Percentiles rank a stretch among this genome's conserved stretches.
Conservation (phyloP, 2,113 vertebrate genomes). For the Macaca nemestrina region DNA sequence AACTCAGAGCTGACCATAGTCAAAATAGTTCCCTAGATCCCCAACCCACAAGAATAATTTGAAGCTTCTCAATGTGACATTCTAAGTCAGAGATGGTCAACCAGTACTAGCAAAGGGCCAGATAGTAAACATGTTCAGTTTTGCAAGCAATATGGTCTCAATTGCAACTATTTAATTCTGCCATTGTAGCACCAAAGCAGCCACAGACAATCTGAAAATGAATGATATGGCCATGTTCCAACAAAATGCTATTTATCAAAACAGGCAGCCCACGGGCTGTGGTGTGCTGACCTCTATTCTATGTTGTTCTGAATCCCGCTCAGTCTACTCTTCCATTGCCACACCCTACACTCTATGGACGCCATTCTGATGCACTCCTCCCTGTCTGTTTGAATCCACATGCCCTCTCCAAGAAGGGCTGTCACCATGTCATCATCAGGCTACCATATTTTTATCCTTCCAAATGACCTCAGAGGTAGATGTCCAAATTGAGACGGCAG, state of each 20-base stretch:
- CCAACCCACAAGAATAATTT: neutral
- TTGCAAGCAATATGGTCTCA: neutral
- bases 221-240: neutral
- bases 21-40: neutral
- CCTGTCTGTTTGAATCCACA: accelerated
- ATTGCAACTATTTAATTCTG: neutral
- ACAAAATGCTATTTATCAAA: neutral
- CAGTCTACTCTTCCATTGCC: neutral
- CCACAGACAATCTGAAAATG: neutral
- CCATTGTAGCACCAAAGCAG: neutral
- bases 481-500: neutral
- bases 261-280: accelerated
- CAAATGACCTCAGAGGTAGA: neutral
- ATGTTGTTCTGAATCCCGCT: neutral
- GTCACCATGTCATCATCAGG: neutral
- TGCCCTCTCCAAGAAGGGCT: neutral
- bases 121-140: neutral
- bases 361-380: neutral
- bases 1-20: neutral
- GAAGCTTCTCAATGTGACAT: neutral
- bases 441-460: neutral
- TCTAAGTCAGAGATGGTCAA: neutral
- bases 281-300: neutral
- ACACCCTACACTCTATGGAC: neutral
- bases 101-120: neutral